Evolutionary conservation across 2,888 invertebrate species (phyloP).

Genomic region (Synergus laeviventris): DNA sequence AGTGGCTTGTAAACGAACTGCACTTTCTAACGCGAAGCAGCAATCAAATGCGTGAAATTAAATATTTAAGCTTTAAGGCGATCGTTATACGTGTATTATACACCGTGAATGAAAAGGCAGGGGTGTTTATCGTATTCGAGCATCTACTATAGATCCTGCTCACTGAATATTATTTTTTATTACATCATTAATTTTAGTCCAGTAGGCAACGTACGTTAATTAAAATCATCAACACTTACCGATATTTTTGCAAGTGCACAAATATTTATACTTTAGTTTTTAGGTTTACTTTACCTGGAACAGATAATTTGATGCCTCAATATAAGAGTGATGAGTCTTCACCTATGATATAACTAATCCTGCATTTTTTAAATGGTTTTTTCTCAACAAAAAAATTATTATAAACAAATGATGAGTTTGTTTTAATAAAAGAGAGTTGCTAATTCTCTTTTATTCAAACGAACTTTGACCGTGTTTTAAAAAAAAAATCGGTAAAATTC

Average conservation of each 20-base stretch:
- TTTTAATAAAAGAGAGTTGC: background rate
- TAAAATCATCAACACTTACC: slow-evolving; percentile 11
- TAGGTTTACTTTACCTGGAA: no score
- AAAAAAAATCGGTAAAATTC: background rate
- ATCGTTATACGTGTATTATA: slow-evolving; percentile 29
- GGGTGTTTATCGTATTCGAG: slow-evolving; percentile 26
- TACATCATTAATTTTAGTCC: slow-evolving; percentile 13
- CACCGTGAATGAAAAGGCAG: slow-evolving; percentile 13
- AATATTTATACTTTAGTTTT: background rate
- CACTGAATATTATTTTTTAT: slow-evolving; percentile 26
- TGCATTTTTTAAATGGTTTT: no score
- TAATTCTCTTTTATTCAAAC: slow-evolving; percentile 2
- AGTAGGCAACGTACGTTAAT: slow-evolving; percentile 9
- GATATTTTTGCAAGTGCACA: background rate
- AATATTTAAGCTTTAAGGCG: slow-evolving; percentile 33
- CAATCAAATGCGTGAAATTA: slow-evolving; percentile 39
- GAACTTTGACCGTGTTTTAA: no score
- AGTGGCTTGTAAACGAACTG: slow-evolving; percentile 23
- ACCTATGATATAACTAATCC: no score
- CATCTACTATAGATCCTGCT: slow-evolving; percentile 24
- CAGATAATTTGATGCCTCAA: no score
- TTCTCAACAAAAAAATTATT: no score
- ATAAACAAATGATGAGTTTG: background rate
- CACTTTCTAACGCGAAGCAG: slow-evolving; percentile 16
- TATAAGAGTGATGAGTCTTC: no score